phyloP scores from a whole-genome alignment of 2,797 vertebrate genomes.

The Melanogrammus aeglefinus region DNA sequence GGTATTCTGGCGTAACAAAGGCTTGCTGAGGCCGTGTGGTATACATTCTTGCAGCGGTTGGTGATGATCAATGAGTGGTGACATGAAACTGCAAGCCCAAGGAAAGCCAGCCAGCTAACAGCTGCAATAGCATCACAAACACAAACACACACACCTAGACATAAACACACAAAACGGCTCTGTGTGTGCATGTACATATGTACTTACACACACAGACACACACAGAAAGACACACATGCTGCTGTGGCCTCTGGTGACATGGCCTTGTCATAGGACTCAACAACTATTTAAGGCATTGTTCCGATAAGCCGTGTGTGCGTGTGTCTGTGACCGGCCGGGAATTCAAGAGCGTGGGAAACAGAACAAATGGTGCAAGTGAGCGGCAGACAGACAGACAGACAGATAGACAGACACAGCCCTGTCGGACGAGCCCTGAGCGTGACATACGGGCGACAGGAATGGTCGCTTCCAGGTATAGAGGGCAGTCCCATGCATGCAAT shows the following conservation, averaged over 20 bases:
- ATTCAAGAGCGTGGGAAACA: slow-evolving; percentile 80
- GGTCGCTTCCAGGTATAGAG: neutral
- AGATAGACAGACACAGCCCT: slow-evolving; percentile 45
- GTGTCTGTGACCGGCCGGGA: slow-evolving; percentile 46
- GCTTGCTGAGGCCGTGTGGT: neutral
- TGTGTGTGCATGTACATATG: neutral
- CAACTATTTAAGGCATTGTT: slow-evolving; percentile 80
- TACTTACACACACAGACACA: slow-evolving; percentile 12
- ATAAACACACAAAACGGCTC: neutral
- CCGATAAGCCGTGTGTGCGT: slow-evolving; percentile 71
- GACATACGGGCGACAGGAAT: slow-evolving; percentile 37
- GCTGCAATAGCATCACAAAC: slow-evolving; percentile 49
- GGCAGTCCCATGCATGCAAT: neutral
- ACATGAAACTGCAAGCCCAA: slow-evolving; percentile 57
- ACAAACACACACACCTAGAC: neutral
- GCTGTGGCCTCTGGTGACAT: slow-evolving; percentile 58
- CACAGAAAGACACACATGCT: slow-evolving; percentile 18
- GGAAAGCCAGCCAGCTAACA: slow-evolving; percentile 65
- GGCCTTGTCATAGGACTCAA: slow-evolving; percentile 64
- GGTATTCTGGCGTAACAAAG: neutral
- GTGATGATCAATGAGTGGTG: slow-evolving; percentile 39
- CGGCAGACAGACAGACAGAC: slow-evolving; percentile 27
- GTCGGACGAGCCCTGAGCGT: slow-evolving; percentile 26
- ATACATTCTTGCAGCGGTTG: neutral
- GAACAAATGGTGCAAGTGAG: slow-evolving; percentile 73